Conservation (phyloP, 2,113 vertebrate species). For the Orientallactaga bullata region DNA sequence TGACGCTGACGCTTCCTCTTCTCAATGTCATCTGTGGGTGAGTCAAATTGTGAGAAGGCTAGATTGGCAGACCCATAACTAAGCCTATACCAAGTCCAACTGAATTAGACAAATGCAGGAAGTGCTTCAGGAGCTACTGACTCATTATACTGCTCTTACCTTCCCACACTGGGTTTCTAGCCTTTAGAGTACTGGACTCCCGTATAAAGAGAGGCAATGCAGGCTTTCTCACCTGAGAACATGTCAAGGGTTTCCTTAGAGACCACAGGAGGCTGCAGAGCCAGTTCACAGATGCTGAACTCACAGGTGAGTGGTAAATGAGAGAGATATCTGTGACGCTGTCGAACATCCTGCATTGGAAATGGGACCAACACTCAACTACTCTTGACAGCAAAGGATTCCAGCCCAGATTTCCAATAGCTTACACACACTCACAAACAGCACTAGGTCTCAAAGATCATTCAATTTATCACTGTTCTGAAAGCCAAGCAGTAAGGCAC, state of each 20-base stretch:
- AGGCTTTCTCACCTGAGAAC: conserved; percentile 92
- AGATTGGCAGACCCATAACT: background rate
- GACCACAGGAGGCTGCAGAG: conserved; percentile 94
- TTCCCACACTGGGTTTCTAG: conserved; percentile 13
- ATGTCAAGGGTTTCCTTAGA: conserved; percentile 96
- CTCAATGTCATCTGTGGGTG: conserved; percentile 94
- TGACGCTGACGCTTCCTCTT: conserved; percentile 95
- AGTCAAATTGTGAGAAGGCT: background rate
- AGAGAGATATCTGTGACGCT: conserved; percentile 96
- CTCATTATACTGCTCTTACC: background rate
- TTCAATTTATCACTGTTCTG: background rate
- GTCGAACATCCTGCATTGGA: conserved; percentile 93
- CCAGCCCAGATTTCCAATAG: background rate
- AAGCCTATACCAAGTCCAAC: background rate
- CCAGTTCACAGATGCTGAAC: conserved; percentile 98
- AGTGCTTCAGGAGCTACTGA: background rate
- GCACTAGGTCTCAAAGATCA: background rate
- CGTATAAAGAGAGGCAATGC: background rate
- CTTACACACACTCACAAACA: background rate
- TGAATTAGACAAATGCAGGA: background rate
- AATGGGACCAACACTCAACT: background rate
- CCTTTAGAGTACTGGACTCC: background rate
- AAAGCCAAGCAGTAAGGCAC: background rate
- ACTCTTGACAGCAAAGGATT: background rate
- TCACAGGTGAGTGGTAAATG: conserved; percentile 99